These are phyloP conservation scores for Zaprionus inermis DNA, from an alignment of 1,140 invertebrate genomes.

Conservation along the genomic window DNA sequence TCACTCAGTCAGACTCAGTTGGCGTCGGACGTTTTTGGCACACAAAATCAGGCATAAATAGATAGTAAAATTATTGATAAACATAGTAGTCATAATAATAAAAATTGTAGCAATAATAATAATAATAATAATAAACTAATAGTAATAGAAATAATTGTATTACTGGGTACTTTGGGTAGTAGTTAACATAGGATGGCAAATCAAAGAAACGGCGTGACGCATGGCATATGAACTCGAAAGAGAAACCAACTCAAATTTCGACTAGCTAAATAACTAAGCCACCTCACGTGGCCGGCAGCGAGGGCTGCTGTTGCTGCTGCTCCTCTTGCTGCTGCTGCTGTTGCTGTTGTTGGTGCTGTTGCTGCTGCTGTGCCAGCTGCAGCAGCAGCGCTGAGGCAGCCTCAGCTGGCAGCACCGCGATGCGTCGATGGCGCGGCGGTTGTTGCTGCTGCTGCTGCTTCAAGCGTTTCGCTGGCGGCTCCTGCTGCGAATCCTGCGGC, in stretches of 20 bases:
- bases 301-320: neutral
- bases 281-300: constrained; percentile 13
- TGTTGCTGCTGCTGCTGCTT: constrained; percentile 50
- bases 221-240: constrained; percentile 2
- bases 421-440: constrained; percentile 36
- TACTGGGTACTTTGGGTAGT: constrained; percentile 20
- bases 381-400: constrained; percentile 52
- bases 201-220: constrained; percentile 8
- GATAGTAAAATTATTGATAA: constrained; percentile 37
- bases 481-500: neutral
- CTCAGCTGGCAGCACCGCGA: constrained; percentile 47
- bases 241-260: constrained; percentile 27
- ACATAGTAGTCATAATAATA: constrained; percentile 19
- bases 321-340: constrained; percentile 12
- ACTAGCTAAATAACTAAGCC: constrained; percentile 38
- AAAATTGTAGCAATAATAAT: constrained; percentile 21
- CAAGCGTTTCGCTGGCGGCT: constrained; percentile 42
- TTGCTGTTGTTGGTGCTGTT: constrained; percentile 21
- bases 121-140: constrained; percentile 32
- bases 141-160: constrained; percentile 27
- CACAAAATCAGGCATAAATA: constrained; percentile 67
- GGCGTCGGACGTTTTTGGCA: constrained; percentile 47
- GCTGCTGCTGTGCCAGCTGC: constrained; percentile 46
- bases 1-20: neutral
- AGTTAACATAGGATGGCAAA: constrained; percentile 35